Percentiles rank a stretch among this genome's conserved stretches.
phyloP scores from a whole-genome alignment of 1,140 invertebrate species.

The Pomacea maculata region DNA sequence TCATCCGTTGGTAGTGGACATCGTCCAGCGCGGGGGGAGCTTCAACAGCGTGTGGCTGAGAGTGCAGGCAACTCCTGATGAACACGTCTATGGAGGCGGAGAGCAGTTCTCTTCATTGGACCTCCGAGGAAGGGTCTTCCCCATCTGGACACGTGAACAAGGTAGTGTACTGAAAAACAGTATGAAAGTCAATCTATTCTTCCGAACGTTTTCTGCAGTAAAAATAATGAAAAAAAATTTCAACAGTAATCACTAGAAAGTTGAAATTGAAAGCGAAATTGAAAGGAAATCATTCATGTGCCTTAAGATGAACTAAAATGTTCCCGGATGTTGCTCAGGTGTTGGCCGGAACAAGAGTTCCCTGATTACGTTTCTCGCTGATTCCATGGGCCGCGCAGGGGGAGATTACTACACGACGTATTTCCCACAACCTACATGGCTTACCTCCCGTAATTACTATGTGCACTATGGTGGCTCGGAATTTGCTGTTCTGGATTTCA shows the following conservation, averaged over 20 bases:
- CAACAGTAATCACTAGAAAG: background rate
- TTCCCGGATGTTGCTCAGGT: conserved; percentile 30
- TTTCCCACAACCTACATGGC: conserved; percentile 62
- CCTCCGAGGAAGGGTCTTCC: conserved; percentile 50
- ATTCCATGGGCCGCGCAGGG: conserved; percentile 46
- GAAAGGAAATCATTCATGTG: no score
- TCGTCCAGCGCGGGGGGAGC: conserved; percentile 7
- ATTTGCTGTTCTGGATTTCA: conserved; percentile 60
- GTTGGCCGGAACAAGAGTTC: conserved; percentile 55
- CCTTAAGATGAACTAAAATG: no score
- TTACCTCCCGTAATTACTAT: conserved; percentile 58
- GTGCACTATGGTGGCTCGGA: conserved; percentile 48
- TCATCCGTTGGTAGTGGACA: conserved; percentile 9
- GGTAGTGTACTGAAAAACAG: conserved; percentile 24
- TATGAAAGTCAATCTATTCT: no score
- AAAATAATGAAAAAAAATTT: background rate
- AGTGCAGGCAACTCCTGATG: conserved; percentile 33
- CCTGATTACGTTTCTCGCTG: conserved; percentile 56
- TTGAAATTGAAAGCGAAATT: background rate
- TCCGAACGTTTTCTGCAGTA: background rate
- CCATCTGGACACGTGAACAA: conserved; percentile 63
- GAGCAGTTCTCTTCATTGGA: conserved; percentile 62
- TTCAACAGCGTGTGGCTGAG: conserved; percentile 38
- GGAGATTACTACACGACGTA: conserved; percentile 66
- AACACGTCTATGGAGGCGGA: conserved; percentile 58